Evolutionary conservation across 2,113 vertebrate species (phyloP).

Genomic region (Thalassoma bifasciatum): DNA sequence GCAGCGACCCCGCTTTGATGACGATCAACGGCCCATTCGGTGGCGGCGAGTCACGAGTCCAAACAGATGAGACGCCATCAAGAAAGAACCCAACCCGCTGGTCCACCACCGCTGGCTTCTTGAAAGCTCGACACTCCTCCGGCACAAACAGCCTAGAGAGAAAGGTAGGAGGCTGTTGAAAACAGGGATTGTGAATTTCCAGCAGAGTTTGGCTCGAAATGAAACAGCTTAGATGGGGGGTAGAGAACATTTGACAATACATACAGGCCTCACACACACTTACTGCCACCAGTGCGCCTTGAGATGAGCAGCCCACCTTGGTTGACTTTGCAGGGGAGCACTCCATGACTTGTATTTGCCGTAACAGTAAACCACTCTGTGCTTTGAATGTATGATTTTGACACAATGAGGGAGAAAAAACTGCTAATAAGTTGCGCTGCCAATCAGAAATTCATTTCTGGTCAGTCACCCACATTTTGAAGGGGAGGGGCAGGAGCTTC

Average conservation of each 20-base stretch:
- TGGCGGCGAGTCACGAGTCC: constrained; percentile 82
- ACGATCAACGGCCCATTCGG: constrained; percentile 81
- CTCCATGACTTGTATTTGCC: too few species aligned
- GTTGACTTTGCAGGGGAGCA: too few species aligned
- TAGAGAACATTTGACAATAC: too few species aligned
- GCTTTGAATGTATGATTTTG: too few species aligned
- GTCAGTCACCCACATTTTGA: too few species aligned
- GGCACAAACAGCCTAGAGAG: constrained; percentile 87
- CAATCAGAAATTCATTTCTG: too few species aligned
- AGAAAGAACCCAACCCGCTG: constrained; percentile 94
- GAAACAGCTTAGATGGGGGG: not conserved
- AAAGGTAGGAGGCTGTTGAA: constrained; percentile 83
- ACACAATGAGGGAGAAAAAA: too few species aligned
- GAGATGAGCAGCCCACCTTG: too few species aligned
- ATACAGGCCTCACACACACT: not conserved
- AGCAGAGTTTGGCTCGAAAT: not conserved
- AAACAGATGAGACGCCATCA: constrained; percentile 89
- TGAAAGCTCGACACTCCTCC: constrained; percentile 85
- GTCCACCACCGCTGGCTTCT: constrained; percentile 95
- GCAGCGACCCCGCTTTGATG: constrained; percentile 93
- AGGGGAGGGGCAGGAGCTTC: too few species aligned
- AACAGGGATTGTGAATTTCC: not conserved
- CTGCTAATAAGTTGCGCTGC: too few species aligned
- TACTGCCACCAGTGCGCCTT: too few species aligned
- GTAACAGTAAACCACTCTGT: too few species aligned